Conservation (phyloP, 2,113 vertebrate species). For the Halcyon malimbica region DNA sequence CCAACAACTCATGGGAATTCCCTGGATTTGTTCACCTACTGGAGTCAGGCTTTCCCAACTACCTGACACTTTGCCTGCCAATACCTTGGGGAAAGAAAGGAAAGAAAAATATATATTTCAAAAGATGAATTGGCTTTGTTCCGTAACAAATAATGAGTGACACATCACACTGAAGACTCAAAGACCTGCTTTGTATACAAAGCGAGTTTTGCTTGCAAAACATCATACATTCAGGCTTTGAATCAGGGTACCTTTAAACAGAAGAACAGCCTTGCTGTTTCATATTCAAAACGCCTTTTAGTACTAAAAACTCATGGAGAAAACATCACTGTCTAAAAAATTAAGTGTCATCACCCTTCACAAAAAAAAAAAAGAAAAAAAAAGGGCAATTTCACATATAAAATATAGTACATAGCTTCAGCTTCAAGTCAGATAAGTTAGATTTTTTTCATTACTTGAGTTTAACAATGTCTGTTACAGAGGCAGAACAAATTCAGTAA, state of each 20-base stretch:
- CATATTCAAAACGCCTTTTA: neutral
- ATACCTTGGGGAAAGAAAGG: neutral
- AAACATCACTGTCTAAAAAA: neutral
- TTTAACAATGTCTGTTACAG: neutral
- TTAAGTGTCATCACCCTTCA: neutral
- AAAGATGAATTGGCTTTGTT: neutral
- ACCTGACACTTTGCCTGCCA: neutral
- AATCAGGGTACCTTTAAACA: neutral
- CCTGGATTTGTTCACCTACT: neutral
- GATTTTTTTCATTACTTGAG: neutral
- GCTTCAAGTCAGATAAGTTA: neutral
- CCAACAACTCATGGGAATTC: neutral
- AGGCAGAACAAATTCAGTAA: neutral
- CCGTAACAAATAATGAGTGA: neutral
- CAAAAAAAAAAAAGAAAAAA: neutral
- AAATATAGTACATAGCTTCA: neutral
- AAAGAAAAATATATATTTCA: neutral
- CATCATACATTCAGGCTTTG: neutral
- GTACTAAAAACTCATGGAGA: neutral
- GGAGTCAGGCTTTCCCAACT: neutral
- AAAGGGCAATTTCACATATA: neutral
- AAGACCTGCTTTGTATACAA: neutral
- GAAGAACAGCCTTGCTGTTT: neutral
- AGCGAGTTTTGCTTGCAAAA: neutral
- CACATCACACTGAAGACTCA: neutral